Evolutionary conservation across 2,888 invertebrate species (phyloP), one percentile per base, ranked within the genome.

Genomic region (Atherix ibis): DNA sequence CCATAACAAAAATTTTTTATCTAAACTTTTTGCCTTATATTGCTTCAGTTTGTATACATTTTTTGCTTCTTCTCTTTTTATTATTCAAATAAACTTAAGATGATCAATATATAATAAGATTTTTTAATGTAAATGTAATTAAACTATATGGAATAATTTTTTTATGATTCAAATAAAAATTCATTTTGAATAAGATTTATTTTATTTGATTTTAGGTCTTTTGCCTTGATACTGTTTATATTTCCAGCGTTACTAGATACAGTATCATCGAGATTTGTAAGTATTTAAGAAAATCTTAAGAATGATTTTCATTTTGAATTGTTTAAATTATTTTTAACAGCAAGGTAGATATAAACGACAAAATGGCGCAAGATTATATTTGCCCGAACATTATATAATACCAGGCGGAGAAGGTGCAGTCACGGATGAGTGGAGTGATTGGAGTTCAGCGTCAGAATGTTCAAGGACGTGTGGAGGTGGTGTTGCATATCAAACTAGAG

Each of bases 401-500:
- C 80, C 80, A 18, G 75, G 69, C 14, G 76, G 76, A 4, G 76
- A 73, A 43, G 73, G 71, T 6, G 67, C 68, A 32, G 66, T 70
- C 8, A 76, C 76, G 10, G 45, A 36, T 5, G 70, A 70, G 38
- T 88, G 88, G 88, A 73, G 78, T 4, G 76, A 77, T 6, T 92
- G 92, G 88, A 78, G 81, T 9, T 67, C 73, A 27, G 78, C 82
- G 32, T 76, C 80, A 17, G 70, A 77, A 35, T 97, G 95, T 62
- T 89, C 91, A 4, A 68, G 89, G 42, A 73, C 83, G 14, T 97
- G 95, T 54, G 95, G 94, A 1, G 87, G 89, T 10, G 95, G 95
- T 34, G 89, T 94, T 15, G 76, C 87, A 41, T 76, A 72, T 49
- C 88, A 91, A 63, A 74, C 74, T 37, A 70, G 92, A 48, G 73